Evolutionary conservation across 1,140 invertebrate species (phyloP), one percentile per base, ranked within the genome.

Genomic region (Melipona quadrifasciata): DNA sequence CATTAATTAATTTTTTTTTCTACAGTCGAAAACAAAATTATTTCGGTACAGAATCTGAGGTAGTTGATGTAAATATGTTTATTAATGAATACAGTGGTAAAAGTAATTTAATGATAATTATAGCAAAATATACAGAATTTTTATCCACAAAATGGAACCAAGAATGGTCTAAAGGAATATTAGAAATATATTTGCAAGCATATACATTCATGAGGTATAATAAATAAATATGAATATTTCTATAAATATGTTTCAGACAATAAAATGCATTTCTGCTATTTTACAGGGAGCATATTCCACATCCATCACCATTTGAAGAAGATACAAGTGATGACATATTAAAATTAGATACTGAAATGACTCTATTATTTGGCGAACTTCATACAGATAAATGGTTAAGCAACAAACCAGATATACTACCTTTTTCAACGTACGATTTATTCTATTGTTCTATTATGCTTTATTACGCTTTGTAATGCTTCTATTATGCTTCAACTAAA

Each of bases 1-100:
- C 17, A n/a, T 53, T 68, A 57, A 71, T 14, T 73, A 64, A 65
- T 47, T 34, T 83, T 21, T 71, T 58, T 80, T 81, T 55, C 58
- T 73, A 67, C 64, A 90, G 74, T 57, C 82, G 89, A 71, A 89
- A 85, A 58, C 76, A 85, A 81, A 93, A 93, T 71, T 97, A 97
- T 93, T 97, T 97, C 94, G 96, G 95, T 31, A 95, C 96, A 31
- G 95, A 96, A 51, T 90, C 92, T 53, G 97, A 97, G 95, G 95
- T 92, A 72, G 92, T 92, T 24, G 96, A 97, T 91, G 96, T 97
- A 1, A 94, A 95, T 82, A 91, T 94, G 65, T 97, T 97, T 89
- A 96, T 97, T 89, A 94, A 93, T 57, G 94, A 95, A 91, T 94
- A 96, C 72, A 93, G 92, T 81, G 86, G 91, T 34, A 93, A 94